Conservation (phyloP, 1,140 invertebrate species). For the Cotesia typhae region DNA sequence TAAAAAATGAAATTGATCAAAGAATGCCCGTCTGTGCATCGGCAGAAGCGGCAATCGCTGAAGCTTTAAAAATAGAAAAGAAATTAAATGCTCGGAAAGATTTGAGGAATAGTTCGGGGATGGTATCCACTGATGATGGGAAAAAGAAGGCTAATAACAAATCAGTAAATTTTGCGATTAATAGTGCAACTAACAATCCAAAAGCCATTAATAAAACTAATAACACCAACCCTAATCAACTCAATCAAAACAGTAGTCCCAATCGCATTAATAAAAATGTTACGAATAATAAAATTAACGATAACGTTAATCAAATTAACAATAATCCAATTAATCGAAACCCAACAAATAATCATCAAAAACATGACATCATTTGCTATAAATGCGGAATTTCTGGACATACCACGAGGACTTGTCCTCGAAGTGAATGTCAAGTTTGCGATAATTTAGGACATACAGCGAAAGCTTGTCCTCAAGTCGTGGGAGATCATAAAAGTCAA, state of each 20-base stretch:
- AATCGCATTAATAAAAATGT: background rate
- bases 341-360: background rate
- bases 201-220: background rate
- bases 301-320: background rate
- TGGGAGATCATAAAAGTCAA: background rate
- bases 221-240: background rate
- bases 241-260: background rate
- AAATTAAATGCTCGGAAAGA: constrained; percentile 9
- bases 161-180: background rate
- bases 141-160: constrained; percentile 6
- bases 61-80: constrained; percentile 16
- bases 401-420: constrained; percentile 1
- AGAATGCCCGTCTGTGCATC: constrained; percentile 22
- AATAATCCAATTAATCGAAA: background rate
- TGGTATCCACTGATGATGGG: background rate
- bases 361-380: background rate
- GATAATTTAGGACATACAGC: constrained; percentile 14
- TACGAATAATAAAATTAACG: background rate
- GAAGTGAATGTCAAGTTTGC: constrained; percentile 15
- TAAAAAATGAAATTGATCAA: constrained; percentile 29
- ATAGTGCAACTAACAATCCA: background rate
- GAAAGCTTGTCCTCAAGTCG: background rate
- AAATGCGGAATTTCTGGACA: constrained; percentile 1
- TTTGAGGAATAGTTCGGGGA: background rate
- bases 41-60: background rate